Evolutionary conservation across 23 tunicate species (phyloP).

Genomic region (Oikopleura vanhoeffeni): DNA sequence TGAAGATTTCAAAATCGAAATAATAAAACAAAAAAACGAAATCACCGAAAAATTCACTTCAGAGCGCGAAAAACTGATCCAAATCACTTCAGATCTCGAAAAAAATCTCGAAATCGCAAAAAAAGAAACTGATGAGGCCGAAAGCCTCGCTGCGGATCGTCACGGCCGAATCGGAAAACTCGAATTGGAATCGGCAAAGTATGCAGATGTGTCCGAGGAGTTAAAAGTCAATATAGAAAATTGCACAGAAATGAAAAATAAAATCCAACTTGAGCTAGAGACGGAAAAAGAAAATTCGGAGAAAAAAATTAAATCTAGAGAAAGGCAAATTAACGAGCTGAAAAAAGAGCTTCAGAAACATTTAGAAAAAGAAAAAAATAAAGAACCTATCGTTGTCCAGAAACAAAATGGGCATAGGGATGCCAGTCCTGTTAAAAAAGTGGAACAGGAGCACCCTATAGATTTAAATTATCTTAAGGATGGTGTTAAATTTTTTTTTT

Average conservation of each 20-base stretch:
- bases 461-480: neutral
- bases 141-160: neutral
- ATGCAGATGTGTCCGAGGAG: neutral
- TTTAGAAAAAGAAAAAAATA: slow-evolving; percentile 29
- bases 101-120: too few species aligned
- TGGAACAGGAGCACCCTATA: too few species aligned
- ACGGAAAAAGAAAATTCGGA: neutral
- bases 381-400: too few species aligned
- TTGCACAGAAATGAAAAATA: neutral
- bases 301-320: neutral
- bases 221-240: neutral
- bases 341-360: slow-evolving; percentile 48
- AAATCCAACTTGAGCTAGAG: neutral
- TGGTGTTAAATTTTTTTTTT: too few species aligned
- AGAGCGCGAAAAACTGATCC: neutral
- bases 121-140: neutral
- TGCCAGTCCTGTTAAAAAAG: too few species aligned
- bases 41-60: neutral
- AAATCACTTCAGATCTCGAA: neutral
- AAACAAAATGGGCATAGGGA: neutral
- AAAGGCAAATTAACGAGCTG: slow-evolving; percentile 64
- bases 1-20: too few species aligned
- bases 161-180: neutral
- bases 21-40: neutral
- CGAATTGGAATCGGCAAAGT: neutral